These are phyloP conservation scores for Pseudachorutes palmiensis DNA, from an alignment of 1,140 invertebrate genomes.

Conservation along the genomic window DNA sequence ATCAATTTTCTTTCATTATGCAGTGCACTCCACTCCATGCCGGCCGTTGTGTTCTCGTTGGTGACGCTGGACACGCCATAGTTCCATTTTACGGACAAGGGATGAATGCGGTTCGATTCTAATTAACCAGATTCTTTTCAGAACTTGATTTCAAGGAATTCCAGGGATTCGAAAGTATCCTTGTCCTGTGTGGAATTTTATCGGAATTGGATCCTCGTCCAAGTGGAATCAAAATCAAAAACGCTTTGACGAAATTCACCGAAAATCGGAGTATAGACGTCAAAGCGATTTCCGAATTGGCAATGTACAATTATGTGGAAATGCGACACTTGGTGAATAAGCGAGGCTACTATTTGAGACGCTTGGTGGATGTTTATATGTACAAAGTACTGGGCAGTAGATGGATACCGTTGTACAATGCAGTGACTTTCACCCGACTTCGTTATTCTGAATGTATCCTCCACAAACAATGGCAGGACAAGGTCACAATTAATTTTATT, in stretches of 20 bases:
- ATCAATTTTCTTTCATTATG: slow-evolving; percentile 19
- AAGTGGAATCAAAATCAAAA: slow-evolving; percentile 50
- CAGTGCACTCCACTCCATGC: slow-evolving; percentile 81
- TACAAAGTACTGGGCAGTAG: slow-evolving; percentile 59
- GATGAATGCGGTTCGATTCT: slow-evolving; percentile 77
- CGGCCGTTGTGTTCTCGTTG: slow-evolving; percentile 68
- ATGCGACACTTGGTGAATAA: slow-evolving; percentile 46
- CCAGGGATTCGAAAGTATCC: slow-evolving; percentile 90
- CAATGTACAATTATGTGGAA: slow-evolving; percentile 91
- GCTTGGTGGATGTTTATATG: slow-evolving; percentile 72
- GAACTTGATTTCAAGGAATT: slow-evolving; percentile 17
- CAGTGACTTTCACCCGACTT: slow-evolving; percentile 77
- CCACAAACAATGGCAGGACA: slow-evolving; percentile 77
- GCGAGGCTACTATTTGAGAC: slow-evolving; percentile 61
- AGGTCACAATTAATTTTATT: slow-evolving; percentile 49
- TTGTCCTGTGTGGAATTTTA: slow-evolving; percentile 71
- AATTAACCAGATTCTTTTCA: slow-evolving; percentile 22
- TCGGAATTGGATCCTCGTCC: slow-evolving; percentile 42
- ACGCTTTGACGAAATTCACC: slow-evolving; percentile 64
- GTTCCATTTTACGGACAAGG: slow-evolving; percentile 99
- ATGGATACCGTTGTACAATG: slow-evolving; percentile 88
- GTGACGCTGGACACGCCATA: slow-evolving; percentile 96
- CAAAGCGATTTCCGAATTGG: slow-evolving; percentile 87
- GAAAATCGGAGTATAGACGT: slow-evolving; percentile 66
- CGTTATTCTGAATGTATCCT: slow-evolving; percentile 70